Percentiles rank a stretch among this genome's conserved stretches.
phyloP scores from a whole-genome alignment of 1,140 invertebrate genomes.

The Monochamus saltuarius region DNA sequence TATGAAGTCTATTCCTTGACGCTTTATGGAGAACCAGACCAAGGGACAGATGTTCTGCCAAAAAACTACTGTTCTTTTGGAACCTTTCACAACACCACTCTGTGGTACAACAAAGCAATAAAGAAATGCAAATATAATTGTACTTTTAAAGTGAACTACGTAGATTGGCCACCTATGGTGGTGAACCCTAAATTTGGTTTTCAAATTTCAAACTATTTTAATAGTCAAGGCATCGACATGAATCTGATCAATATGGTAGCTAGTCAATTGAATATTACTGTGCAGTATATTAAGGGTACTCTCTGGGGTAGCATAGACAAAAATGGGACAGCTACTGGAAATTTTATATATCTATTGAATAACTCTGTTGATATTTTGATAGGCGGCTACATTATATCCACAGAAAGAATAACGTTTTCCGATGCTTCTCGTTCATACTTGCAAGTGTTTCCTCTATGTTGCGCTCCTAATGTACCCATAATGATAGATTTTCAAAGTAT shows the following conservation, averaged over 20 bases:
- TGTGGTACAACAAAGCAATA: slow-evolving; percentile 5
- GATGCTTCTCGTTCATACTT: slow-evolving; percentile 12
- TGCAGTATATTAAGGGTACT: not conserved
- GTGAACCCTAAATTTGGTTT: not conserved
- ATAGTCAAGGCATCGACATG: not conserved
- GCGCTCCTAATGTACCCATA: slow-evolving; percentile 5
- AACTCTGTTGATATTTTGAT: not conserved
- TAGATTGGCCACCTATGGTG: slow-evolving; percentile 7
- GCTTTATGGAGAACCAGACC: slow-evolving; percentile 32
- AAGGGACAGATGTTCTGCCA: slow-evolving; percentile 19
- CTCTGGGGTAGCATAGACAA: not conserved
- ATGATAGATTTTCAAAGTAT: not conserved
- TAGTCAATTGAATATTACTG: slow-evolving; percentile 1
- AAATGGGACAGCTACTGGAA: slow-evolving; percentile 5
- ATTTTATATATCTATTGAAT: not conserved
- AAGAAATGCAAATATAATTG: slow-evolving; percentile 1
- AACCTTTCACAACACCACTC: not conserved
- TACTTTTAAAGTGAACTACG: slow-evolving; percentile 7
- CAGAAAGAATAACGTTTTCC: not conserved
- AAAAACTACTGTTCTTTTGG: slow-evolving; percentile 12
- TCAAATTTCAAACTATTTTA: not conserved
- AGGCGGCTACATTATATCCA: slow-evolving; percentile 5
- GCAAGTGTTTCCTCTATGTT: slow-evolving; percentile 12
- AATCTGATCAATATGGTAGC: slow-evolving; percentile 17
- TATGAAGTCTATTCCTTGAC: slow-evolving; percentile 37